phyloP scores from a whole-genome alignment of 2,113 vertebrate species.

The Phyllostomus discolor region DNA sequence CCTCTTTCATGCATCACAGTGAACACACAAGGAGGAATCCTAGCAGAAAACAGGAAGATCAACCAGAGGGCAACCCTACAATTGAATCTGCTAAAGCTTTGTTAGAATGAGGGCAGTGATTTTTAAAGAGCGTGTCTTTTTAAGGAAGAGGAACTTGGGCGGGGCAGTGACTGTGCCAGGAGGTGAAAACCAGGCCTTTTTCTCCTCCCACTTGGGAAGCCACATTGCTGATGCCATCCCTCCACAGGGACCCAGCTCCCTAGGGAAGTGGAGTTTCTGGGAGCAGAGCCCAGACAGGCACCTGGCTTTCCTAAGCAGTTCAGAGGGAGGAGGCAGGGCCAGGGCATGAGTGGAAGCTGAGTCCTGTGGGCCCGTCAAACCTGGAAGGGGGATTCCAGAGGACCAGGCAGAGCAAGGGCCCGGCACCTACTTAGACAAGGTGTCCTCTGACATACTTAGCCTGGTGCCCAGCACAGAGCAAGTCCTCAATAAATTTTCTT shows the following conservation, averaged over 20 bases:
- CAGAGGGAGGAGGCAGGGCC: neutral
- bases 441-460: neutral
- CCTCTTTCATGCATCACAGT: neutral
- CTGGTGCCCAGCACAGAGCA: neutral
- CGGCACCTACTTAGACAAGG: accelerated
- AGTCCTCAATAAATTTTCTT: neutral
- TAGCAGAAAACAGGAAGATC: neutral
- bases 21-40: neutral
- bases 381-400: neutral
- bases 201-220: neutral
- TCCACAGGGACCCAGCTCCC: neutral
- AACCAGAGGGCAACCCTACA: neutral
- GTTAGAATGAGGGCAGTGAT: neutral
- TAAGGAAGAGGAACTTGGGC: neutral
- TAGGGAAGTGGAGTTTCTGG: no score
- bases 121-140: neutral
- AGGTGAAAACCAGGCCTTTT: neutral
- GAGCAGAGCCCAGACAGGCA: neutral
- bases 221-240: neutral
- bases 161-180: neutral
- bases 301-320: neutral
- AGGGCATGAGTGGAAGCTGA: neutral
- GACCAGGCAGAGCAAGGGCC: neutral
- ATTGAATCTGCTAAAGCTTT: neutral
- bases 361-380: neutral